Percentiles rank a stretch among this genome's conserved stretches.
Conservation (phyloP, 2,113 vertebrate species). For the Dipodomys spectabilis region DNA sequence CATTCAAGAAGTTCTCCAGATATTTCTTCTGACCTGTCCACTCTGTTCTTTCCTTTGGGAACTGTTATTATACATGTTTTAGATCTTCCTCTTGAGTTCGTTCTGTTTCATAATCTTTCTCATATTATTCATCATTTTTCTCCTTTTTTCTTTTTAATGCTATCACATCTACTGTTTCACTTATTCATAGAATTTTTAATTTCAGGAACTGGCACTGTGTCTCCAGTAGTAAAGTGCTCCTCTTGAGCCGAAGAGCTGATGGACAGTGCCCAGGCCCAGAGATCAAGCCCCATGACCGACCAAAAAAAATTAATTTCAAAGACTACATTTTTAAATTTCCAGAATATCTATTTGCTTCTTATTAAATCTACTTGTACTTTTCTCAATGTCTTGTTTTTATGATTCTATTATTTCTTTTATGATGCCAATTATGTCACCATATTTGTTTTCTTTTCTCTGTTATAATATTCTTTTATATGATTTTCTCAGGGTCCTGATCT, state of each 20-base stretch:
- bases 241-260: no score
- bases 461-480: background rate
- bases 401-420: slow-evolving; percentile 27
- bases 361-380: background rate
- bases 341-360: background rate
- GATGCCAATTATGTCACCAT: background rate
- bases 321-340: background rate
- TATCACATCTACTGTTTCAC: background rate
- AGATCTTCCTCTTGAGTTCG: background rate
- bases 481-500: background rate
- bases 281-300: no score
- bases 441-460: background rate
- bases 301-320: slow-evolving; percentile 1
- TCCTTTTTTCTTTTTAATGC: background rate
- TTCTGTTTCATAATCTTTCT: background rate
- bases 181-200: slow-evolving; percentile 12
- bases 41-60: background rate
- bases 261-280: no score
- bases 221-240: no score
- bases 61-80: background rate
- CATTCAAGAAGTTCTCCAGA: background rate
- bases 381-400: background rate
- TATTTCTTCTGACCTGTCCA: background rate
- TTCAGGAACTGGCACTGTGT: background rate
- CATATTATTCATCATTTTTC: background rate